Conservation (phyloP, 2,888 invertebrate genomes). For the Hecatera dysodea region DNA sequence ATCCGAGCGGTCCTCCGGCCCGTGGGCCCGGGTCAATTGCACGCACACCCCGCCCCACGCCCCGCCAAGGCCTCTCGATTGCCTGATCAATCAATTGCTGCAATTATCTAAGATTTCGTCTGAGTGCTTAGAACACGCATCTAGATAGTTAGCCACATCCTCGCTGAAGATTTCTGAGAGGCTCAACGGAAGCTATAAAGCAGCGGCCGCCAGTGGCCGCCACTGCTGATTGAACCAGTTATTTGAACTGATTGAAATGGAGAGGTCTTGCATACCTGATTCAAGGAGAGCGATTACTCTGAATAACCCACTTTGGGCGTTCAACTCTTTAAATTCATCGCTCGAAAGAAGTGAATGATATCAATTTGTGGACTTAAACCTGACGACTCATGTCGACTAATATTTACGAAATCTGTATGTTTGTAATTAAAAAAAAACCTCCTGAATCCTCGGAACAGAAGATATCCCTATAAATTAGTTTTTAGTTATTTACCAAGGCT, state of each 20-base stretch:
- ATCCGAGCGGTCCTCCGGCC: slow-evolving; percentile 46
- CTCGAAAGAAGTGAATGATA: too few species aligned
- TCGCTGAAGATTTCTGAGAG: slow-evolving; percentile 45
- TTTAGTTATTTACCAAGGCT: too few species aligned
- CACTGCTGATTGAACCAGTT: slow-evolving; percentile 43
- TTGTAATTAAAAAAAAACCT: too few species aligned
- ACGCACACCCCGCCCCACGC: slow-evolving; percentile 26
- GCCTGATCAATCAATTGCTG: slow-evolving; percentile 52
- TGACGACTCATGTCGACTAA: too few species aligned
- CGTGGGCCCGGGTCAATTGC: slow-evolving; percentile 55
- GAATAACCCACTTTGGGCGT: slow-evolving; percentile 16
- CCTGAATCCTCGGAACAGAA: too few species aligned
- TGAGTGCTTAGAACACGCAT: slow-evolving; percentile 48
- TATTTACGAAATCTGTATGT: too few species aligned
- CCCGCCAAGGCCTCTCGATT: slow-evolving; percentile 58
- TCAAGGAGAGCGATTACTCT: slow-evolving; percentile 47
- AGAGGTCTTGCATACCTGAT: slow-evolving; percentile 44
- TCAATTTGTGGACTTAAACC: too few species aligned
- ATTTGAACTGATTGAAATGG: slow-evolving; percentile 55
- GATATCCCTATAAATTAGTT: too few species aligned
- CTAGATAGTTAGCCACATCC: slow-evolving; percentile 48
- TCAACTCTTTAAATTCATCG: too few species aligned
- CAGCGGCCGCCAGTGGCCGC: slow-evolving; percentile 29
- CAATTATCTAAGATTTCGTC: slow-evolving; percentile 59
- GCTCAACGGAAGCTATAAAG: slow-evolving; percentile 52